Evolutionary conservation across 2,888 invertebrate species (phyloP).

Genomic region (Drosophila nigritarsus): DNA sequence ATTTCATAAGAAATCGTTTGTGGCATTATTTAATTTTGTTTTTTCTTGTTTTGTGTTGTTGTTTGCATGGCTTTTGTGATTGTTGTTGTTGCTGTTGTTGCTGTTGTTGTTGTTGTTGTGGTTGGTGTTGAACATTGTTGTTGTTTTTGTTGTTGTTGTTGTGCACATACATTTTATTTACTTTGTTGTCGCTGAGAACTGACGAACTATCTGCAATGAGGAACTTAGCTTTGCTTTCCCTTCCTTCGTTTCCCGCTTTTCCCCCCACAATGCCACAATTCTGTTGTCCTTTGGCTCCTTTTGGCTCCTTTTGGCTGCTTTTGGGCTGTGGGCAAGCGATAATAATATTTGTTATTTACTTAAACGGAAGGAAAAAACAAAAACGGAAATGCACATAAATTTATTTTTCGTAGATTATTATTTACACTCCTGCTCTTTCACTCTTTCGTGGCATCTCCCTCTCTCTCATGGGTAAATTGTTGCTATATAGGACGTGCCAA

Average conservation of each 20-base stretch:
- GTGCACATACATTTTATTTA: slow-evolving; percentile 35
- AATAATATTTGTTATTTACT: slow-evolving; percentile 84
- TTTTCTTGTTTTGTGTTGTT: slow-evolving; percentile 38
- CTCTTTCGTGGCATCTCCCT: neutral
- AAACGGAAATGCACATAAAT: slow-evolving; percentile 84
- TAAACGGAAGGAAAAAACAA: slow-evolving; percentile 81
- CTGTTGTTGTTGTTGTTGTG: slow-evolving; percentile 15
- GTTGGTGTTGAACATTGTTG: slow-evolving; percentile 12
- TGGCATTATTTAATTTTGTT: slow-evolving; percentile 59
- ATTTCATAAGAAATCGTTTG: slow-evolving; percentile 64
- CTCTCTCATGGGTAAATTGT: neutral
- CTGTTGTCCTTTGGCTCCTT: slow-evolving; percentile 39
- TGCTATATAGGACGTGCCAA: slow-evolving; percentile 25
- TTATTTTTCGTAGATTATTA: slow-evolving; percentile 80
- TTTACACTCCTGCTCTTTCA: slow-evolving; percentile 26
- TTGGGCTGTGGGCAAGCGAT: slow-evolving; percentile 76
- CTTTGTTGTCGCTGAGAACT: slow-evolving; percentile 42
- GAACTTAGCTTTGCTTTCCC: slow-evolving; percentile 32
- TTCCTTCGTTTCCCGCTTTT: neutral
- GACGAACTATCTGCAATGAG: slow-evolving; percentile 53
- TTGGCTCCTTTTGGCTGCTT: slow-evolving; percentile 17
- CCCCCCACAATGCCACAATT: neutral
- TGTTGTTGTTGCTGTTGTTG: slow-evolving; percentile 14
- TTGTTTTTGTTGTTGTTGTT: slow-evolving; percentile 20
- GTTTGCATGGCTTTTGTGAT: slow-evolving; percentile 35